phyloP scores from a whole-genome alignment of 2,113 vertebrate species.

The Esox niger region DNA sequence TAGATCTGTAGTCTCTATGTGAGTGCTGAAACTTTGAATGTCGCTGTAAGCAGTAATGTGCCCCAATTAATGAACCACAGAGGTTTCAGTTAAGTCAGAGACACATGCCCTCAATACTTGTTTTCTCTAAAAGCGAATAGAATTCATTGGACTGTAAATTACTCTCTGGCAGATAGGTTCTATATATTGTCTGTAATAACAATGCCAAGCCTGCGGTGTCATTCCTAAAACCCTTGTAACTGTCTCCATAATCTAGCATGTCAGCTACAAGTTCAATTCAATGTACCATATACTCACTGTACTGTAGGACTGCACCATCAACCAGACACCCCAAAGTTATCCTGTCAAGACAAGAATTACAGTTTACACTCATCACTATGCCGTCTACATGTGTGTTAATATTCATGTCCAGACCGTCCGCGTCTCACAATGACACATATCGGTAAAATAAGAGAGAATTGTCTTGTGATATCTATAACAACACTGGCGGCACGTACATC shows the following conservation, averaged over 20 bases:
- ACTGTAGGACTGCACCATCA: not conserved
- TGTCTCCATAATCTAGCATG: not conserved
- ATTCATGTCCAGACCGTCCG: not conserved
- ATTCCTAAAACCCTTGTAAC: not conserved
- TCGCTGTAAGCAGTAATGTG: conserved; percentile 25
- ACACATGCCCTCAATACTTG: not conserved
- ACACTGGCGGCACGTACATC: not conserved
- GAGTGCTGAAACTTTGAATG: conserved; percentile 35
- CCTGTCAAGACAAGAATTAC: not conserved
- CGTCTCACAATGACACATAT: not conserved
- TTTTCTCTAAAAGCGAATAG: not conserved
- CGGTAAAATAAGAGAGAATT: not conserved
- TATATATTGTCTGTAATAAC: not conserved
- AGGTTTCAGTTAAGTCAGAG: not conserved
- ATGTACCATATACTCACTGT: not conserved
- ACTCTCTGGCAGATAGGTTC: conserved; percentile 24
- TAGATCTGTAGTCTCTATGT: conserved; percentile 59
- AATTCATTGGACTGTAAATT: conserved; percentile 8
- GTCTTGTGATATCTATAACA: not conserved
- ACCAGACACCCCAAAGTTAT: not conserved
- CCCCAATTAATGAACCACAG: conserved; percentile 52
- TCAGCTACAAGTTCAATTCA: not conserved
- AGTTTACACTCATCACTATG: not conserved
- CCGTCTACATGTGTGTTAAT: not conserved
- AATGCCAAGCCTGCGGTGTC: not conserved